Percentiles rank a stretch among this genome's conserved stretches.
phyloP scores from a whole-genome alignment of 2,113 vertebrate species.

The Acanthochromis polyacanthus region DNA sequence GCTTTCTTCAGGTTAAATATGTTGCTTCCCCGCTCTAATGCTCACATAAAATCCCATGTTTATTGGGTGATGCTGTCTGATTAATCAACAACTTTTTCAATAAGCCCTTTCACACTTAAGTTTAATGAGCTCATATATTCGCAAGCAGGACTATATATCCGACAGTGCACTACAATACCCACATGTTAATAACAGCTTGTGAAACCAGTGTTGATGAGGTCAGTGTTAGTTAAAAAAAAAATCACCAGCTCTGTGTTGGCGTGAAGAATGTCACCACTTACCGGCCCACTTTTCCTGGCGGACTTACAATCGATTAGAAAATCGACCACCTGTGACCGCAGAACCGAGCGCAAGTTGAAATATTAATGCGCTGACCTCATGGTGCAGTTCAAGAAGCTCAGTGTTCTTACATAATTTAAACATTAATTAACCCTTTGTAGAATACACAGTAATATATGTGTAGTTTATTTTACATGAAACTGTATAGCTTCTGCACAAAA shows the following conservation, averaged over 20 bases:
- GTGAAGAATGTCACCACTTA: neutral
- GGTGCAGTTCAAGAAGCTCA: neutral
- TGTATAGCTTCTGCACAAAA: too few relatives aligned
- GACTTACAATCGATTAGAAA: constrained; percentile 26
- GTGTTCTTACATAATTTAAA: too few relatives aligned
- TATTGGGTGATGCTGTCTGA: neutral
- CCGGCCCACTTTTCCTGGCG: constrained; percentile 13
- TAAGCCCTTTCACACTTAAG: constrained; percentile 40
- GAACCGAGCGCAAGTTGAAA: constrained; percentile 5
- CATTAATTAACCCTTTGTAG: too few relatives aligned
- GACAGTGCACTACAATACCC: constrained; percentile 20
- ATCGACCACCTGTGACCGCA: constrained; percentile 55
- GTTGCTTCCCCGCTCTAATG: too few relatives aligned
- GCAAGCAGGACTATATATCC: constrained; percentile 60
- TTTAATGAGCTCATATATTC: constrained; percentile 58
- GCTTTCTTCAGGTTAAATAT: too few relatives aligned
- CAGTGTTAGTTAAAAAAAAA: neutral
- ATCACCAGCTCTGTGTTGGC: neutral
- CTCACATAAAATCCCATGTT: too few relatives aligned
- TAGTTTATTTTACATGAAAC: too few relatives aligned
- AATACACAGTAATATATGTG: too few relatives aligned
- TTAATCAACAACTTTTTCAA: constrained; percentile 21
- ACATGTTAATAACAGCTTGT: constrained; percentile 16
- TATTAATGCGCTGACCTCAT: neutral
- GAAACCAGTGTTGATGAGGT: constrained; percentile 20